Base-by-base conservation (phyloP, 2,113 vertebrate genomes). In the Talpa occidentalis region DNA sequence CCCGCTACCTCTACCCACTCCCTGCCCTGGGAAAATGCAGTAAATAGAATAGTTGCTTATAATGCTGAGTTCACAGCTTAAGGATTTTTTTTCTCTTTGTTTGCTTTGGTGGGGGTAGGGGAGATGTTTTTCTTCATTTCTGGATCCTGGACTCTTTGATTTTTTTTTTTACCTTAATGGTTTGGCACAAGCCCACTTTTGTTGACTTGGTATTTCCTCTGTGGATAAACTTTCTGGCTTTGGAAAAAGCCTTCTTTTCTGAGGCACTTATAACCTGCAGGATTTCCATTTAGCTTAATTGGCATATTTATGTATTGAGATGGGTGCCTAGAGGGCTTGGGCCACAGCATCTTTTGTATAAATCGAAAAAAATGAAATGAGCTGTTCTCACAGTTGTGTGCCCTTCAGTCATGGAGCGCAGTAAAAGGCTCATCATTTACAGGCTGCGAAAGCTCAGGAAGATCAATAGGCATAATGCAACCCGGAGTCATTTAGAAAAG, bases 201-300 rank as follows among this genome's bases (percentile, higher is more conserved):
- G 88, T 93, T 89, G 95, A 96, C 91, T 80, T 89, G 92, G 52
- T 86, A 49, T 96, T 97, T 96, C 96, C 94, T 95, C 69, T 80
- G 79, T 91, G 86, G 88, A 94, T 95, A 96, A 95, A 94, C 93
- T 95, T 96, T 56, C 89, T 93, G 96, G 88, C 89, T 91, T 92
- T 89, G 93, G 94, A 76, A 93, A 96, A 96, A 94, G 64, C 81
- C 47, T 93, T 26, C 70, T 88, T 87, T 73, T 90, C 76, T 70
- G 89, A 97, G 87, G 83, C 87, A 83, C 95, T 96, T 95, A 93
- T 93, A 97, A 97, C 95, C 96, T 93, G 96, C 94, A 91, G 96
- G 95, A 93, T 97, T 96, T 95, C 95, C 96, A 97, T 97, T 97
- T 97, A 95, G 93, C 93, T 94, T 97, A 97, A 97, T 97, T 97